phyloP scores from a whole-genome alignment of 2,113 vertebrate species.

The Vidua macroura region DNA sequence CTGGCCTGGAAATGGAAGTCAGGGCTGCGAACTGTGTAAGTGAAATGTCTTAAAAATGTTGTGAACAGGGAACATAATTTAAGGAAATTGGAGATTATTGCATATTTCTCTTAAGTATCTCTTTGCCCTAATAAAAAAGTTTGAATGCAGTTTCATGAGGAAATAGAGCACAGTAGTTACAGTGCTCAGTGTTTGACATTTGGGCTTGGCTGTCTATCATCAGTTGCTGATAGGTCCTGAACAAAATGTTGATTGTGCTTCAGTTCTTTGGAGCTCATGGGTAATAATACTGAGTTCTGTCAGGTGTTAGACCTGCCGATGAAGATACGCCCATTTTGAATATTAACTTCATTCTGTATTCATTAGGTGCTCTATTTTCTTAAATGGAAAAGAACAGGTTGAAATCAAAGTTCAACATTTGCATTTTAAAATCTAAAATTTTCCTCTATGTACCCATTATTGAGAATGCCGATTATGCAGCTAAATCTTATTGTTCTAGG shows the following conservation, averaged over 20 bases:
- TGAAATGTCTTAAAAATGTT: not conserved
- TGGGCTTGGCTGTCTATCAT: not conserved
- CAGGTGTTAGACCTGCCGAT: not conserved
- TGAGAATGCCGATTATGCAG: not conserved
- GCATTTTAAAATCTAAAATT: not conserved
- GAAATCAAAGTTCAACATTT: not conserved
- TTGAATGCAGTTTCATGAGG: not conserved
- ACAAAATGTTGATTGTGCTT: not conserved
- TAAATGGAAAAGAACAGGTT: not conserved
- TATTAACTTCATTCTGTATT: not conserved
- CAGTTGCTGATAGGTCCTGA: not conserved
- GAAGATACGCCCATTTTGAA: not conserved
- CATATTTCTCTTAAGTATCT: not conserved
- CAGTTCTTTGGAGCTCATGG: not conserved
- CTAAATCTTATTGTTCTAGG: not conserved
- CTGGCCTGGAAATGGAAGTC: not conserved
- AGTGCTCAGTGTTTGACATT: not conserved
- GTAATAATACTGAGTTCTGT: not conserved
- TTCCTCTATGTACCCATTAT: accelerated
- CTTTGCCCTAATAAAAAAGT: not conserved
- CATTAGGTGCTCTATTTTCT: not conserved
- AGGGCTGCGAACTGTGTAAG: not conserved
- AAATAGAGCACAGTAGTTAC: not conserved
- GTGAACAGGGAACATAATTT: not conserved
- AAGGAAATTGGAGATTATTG: not conserved